Evolutionary conservation across 1,140 invertebrate species (phyloP), one percentile per base, ranked within the genome.

Genomic region (Anadara kagoshimensis): DNA sequence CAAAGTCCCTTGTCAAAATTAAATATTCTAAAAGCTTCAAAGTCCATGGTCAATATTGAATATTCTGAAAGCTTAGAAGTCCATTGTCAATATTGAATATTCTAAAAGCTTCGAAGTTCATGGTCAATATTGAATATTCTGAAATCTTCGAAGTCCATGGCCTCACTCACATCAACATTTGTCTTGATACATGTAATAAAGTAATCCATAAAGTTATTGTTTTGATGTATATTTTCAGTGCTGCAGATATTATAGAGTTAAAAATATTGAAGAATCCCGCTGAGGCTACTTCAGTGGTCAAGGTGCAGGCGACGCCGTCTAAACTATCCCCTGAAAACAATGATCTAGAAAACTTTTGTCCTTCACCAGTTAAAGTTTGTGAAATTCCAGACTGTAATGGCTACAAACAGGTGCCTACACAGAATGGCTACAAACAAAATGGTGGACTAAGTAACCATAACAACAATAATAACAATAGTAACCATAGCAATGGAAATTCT

Each of bases 211-310:
- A 7, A 2, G 7, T 36, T 36, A 36, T 36, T 36, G 29, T 36
- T 36, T 36, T 36, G 29, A 36, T 36, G 2, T 36, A 44, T 41
- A 49, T 53, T 53, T 53, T 57, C 81, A 93, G 93, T 78, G 91
- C 92, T 53, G 88, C 86, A 72, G 92, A 93, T 80, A 93, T 93
- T 73, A 70, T 89, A 69, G 89, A 92, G 64, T 85, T 93, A 70
- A 90, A 92, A 80, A 92, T 93, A 76, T 91, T 93, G 61, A 91
- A 92, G 4, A 91, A 90, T 47, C 87, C 91, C 58, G 85, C 89
- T 47, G 87, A 89, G 86, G 93, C 72, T 12, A 89, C 87, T 41
- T 90, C 91, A 12, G 90, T 79, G 45, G 45, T 82, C 10, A 66
- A 68, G 3, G 82, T 80, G 24, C 67, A 78, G 20, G 63, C 81